phyloP scores from a whole-genome alignment of 1,140 invertebrate species.

The Streblospio benedicti region DNA sequence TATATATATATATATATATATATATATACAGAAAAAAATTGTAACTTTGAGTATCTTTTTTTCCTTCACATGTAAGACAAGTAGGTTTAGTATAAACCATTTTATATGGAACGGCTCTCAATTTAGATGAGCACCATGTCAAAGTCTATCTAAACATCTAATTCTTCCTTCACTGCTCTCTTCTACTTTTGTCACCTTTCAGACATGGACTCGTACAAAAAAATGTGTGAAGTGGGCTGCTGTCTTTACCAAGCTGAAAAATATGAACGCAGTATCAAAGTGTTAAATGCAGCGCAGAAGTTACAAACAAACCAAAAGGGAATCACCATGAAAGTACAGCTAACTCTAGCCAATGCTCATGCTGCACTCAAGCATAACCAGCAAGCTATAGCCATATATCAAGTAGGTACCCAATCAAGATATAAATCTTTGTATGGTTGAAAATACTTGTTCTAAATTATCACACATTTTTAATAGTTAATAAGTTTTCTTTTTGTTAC shows the following conservation, averaged over 20 bases:
- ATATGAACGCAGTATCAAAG: conserved; percentile 33
- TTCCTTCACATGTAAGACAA: neutral
- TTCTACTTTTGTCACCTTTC: conserved; percentile 10
- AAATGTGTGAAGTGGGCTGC: conserved; percentile 39
- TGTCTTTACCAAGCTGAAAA: conserved; percentile 31
- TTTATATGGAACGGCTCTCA: neutral
- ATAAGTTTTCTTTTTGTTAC: too few relatives aligned
- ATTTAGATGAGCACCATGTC: neutral
- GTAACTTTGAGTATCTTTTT: too few relatives aligned
- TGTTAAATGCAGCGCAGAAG: conserved; percentile 34
- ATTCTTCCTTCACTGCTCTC: neutral
- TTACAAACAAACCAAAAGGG: conserved; percentile 42
- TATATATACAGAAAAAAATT: too few relatives aligned
- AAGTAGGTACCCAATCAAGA: too few relatives aligned
- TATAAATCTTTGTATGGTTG: too few relatives aligned
- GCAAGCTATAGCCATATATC: conserved; percentile 32
- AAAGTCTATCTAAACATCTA: neutral
- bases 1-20: too few relatives aligned
- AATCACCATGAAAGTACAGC: conserved; percentile 36
- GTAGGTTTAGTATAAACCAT: neutral
- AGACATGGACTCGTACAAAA: conserved; percentile 42
- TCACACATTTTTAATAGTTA: too few relatives aligned
- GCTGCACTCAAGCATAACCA: conserved; percentile 30
- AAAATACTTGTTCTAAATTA: too few relatives aligned
- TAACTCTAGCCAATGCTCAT: conserved; percentile 40